Evolutionary conservation across 2,888 invertebrate genomes (phyloP).

Genomic region (Electrophaes corylata): DNA sequence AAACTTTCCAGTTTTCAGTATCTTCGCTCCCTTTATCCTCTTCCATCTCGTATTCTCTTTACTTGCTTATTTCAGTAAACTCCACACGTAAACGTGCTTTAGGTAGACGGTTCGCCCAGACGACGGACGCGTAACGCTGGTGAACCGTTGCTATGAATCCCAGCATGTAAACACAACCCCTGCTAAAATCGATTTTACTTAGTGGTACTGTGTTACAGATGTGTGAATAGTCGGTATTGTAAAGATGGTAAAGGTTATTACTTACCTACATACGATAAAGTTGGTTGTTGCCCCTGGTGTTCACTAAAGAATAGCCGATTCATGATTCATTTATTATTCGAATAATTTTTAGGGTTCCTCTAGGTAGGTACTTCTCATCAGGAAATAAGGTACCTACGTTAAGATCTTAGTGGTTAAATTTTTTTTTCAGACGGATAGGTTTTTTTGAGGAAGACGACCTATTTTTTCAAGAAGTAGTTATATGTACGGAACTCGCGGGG

Average conservation of each 20-base stretch:
- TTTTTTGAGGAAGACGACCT: too few relatives aligned
- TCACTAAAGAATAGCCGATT: too few relatives aligned
- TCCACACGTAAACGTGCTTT: background rate
- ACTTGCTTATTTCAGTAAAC: background rate
- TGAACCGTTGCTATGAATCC: conserved; percentile 50
- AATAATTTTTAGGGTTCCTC: too few relatives aligned
- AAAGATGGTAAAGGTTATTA: background rate
- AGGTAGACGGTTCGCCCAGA: background rate
- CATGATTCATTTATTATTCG: too few relatives aligned
- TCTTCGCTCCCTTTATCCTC: conserved; percentile 74
- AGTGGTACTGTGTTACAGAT: background rate
- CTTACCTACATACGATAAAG: background rate
- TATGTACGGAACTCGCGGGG: too few relatives aligned
- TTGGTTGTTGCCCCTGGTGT: background rate
- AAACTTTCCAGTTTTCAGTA: conserved; percentile 89
- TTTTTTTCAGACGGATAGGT: too few relatives aligned
- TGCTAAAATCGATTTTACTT: conserved; percentile 44
- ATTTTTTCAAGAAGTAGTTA: too few relatives aligned
- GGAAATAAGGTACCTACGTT: too few relatives aligned
- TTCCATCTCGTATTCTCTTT: conserved; percentile 55
- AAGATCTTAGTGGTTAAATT: too few relatives aligned
- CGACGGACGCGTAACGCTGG: background rate
- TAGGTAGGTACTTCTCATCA: too few relatives aligned
- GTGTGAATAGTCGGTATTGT: background rate
- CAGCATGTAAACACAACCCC: conserved; percentile 46